phyloP scores from a whole-genome alignment of 1,140 invertebrate species.

The Araneus ventricosus region DNA sequence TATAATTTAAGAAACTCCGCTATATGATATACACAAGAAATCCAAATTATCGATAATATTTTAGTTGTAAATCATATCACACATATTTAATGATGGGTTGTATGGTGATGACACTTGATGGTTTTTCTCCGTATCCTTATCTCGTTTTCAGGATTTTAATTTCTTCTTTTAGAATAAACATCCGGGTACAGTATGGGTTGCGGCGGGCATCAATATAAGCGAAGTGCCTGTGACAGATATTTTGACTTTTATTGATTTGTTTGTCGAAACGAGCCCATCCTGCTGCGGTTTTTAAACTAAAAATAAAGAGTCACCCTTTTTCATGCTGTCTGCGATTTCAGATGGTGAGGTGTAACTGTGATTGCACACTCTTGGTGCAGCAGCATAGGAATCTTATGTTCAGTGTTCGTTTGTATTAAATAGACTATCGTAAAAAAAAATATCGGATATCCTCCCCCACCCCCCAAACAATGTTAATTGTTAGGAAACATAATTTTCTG shows the following conservation, averaged over 20 bases:
- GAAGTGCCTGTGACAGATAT: background rate
- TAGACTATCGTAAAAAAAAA: too few species aligned
- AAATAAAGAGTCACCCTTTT: background rate
- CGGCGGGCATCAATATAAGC: too few species aligned
- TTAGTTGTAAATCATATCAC: background rate
- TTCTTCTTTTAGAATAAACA: background rate
- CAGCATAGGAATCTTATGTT: too few species aligned
- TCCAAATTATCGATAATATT: too few species aligned
- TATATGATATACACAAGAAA: too few species aligned
- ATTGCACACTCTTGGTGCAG: background rate
- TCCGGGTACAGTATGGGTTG: background rate
- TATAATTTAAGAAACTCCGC: too few species aligned
- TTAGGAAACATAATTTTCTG: too few species aligned
- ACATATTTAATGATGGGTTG: background rate
- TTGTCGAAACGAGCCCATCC: background rate
- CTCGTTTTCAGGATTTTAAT: background rate
- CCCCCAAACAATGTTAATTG: too few species aligned
- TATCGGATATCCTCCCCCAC: too few species aligned
- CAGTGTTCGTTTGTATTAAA: background rate
- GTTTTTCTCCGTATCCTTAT: background rate
- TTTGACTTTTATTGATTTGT: background rate
- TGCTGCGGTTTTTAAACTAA: background rate
- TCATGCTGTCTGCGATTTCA: background rate
- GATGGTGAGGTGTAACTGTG: background rate
- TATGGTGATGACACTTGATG: background rate